Percentiles rank a stretch among this genome's conserved stretches.
These are phyloP conservation scores for Brenthis ino DNA, from an alignment of 2,888 invertebrate genomes.

Conservation along the genomic window DNA sequence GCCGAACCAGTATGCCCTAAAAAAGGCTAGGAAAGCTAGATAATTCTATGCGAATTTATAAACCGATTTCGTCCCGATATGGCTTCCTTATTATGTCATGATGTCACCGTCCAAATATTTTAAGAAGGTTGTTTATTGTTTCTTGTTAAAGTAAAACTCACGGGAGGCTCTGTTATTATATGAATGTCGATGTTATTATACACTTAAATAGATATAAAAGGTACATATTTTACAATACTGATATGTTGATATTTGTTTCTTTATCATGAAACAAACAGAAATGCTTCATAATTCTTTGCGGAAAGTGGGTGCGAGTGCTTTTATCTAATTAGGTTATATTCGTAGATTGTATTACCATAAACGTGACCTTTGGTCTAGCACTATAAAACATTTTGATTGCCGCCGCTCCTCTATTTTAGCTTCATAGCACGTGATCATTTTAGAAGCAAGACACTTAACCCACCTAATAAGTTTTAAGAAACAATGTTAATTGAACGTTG, in stretches of 20 bases:
- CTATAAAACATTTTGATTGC: constrained; percentile 32
- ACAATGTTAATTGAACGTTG: no score
- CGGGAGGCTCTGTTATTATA: no score
- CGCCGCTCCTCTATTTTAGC: constrained; percentile 30
- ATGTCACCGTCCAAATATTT: constrained; percentile 32
- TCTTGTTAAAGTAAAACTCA: constrained; percentile 5
- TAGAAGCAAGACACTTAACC: no score
- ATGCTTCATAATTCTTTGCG: constrained; percentile 26
- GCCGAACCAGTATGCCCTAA: constrained; percentile 7
- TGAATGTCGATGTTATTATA: no score
- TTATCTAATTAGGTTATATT: constrained; percentile 44
- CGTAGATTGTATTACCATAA: constrained; percentile 42
- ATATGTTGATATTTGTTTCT: constrained; percentile 6
- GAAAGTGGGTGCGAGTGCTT: constrained; percentile 39
- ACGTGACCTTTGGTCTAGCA: constrained; percentile 41
- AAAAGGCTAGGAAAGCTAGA: constrained; percentile 14
- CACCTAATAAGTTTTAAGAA: no score
- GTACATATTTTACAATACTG: no score
- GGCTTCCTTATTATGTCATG: constrained; percentile 28
- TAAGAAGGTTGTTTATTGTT: not conserved
- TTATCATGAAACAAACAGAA: not conserved
- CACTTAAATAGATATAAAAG: no score
- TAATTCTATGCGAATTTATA: constrained; percentile 21
- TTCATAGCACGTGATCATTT: not conserved
- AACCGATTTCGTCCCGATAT: constrained; percentile 25